A percentile compares a stretch with the other conserved stretches of the same genome.
phyloP scores from a whole-genome alignment of 1,140 invertebrate genomes.

The Tribolium madens region DNA sequence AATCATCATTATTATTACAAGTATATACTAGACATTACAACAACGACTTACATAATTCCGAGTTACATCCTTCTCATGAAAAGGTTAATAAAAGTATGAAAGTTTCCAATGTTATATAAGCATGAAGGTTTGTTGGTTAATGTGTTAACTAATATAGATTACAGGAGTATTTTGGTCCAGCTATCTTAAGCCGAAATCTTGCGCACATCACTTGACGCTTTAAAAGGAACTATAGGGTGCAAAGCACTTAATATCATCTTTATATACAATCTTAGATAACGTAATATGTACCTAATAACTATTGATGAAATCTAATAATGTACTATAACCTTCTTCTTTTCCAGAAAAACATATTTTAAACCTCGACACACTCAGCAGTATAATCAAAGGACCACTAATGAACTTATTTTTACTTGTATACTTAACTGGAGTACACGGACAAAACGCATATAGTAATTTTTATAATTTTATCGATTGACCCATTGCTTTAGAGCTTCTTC shows the following conservation, averaged over 20 bases:
- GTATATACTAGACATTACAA: conserved; percentile 36
- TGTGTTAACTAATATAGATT: conserved; percentile 26
- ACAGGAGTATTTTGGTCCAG: conserved; percentile 30
- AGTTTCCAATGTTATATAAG: conserved; percentile 22
- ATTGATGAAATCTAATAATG: conserved; percentile 10
- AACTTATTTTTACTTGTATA: conserved; percentile 1
- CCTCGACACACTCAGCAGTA: conserved; percentile 19
- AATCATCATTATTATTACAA: neutral
- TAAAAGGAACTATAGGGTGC: conserved; percentile 43
- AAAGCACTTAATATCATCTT: conserved; percentile 38
- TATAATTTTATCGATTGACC: conserved; percentile 73
- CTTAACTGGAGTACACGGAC: conserved; percentile 24
- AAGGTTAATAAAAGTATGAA: conserved; percentile 45
- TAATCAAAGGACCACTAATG: conserved; percentile 20
- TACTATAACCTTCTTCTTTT: neutral
- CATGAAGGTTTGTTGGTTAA: conserved; percentile 13
- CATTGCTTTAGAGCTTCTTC: conserved; percentile 77
- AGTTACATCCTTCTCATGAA: conserved; percentile 22
- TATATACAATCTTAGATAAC: conserved; percentile 6
- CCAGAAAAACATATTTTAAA: neutral
- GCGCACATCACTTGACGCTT: conserved; percentile 4
- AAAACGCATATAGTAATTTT: neutral
- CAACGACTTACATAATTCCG: conserved; percentile 3
- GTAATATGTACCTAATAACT: neutral
- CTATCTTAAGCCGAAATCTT: conserved; percentile 22